Evolutionary conservation across 1,140 invertebrate genomes (phyloP).

Genomic region (Metaphire vulgaris): DNA sequence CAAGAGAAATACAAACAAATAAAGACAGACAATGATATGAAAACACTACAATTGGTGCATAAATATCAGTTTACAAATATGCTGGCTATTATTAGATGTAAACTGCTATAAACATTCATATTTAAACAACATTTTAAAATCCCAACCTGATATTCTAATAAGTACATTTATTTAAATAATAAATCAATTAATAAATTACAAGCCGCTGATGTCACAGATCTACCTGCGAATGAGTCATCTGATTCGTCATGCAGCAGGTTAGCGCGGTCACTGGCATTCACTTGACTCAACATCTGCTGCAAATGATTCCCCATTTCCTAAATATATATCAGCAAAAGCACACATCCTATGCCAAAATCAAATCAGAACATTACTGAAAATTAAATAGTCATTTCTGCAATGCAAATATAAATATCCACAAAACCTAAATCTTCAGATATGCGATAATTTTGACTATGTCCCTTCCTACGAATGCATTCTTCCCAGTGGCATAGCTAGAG

Average conservation of each 20-base stretch:
- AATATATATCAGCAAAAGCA: not conserved
- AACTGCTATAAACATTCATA: too few species aligned
- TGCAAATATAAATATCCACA: not conserved
- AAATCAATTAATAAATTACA: not conserved
- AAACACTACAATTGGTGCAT: too few species aligned
- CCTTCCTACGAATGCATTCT: not conserved
- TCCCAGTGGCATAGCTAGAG: not conserved
- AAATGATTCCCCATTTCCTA: not conserved
- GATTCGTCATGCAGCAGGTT: not conserved
- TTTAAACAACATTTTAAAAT: too few species aligned
- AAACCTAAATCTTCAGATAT: not conserved
- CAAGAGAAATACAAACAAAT: not conserved
- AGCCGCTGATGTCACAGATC: not conserved
- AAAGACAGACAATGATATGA: too few species aligned
- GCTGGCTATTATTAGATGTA: too few species aligned
- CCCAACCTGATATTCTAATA: not conserved
- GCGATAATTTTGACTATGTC: not conserved
- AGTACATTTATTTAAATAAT: not conserved
- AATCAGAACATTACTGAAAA: not conserved
- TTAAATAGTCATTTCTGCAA: not conserved
- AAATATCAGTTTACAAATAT: too few species aligned
- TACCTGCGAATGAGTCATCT: not conserved
- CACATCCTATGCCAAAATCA: not conserved
- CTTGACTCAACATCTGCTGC: not conserved
- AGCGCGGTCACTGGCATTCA: not conserved